Evolutionary conservation across 2,797 vertebrate genomes (phyloP).

Genomic region (Novumbra hubbsi): DNA sequence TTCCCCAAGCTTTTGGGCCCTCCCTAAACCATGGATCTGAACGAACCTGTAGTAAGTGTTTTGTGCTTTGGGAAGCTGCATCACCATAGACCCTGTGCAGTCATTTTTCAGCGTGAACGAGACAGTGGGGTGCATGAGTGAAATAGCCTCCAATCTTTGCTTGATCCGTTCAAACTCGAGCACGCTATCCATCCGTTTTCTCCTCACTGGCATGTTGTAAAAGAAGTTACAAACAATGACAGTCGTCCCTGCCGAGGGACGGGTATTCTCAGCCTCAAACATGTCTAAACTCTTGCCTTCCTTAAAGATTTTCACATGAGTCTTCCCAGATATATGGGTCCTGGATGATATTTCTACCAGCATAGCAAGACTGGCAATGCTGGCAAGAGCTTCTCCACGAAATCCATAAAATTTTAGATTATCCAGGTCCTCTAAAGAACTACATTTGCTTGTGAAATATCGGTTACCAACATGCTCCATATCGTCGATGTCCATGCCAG

Average conservation of each 20-base stretch:
- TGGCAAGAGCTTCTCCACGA: constrained; percentile 92
- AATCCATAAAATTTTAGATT: constrained; percentile 85
- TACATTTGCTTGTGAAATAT: constrained; percentile 92
- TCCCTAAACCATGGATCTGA: constrained; percentile 84
- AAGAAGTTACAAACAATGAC: constrained; percentile 87
- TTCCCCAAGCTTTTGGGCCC: constrained; percentile 85
- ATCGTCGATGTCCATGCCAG: constrained; percentile 80
- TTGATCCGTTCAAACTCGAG: constrained; percentile 89
- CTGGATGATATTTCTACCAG: constrained; percentile 89
- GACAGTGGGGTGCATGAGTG: constrained; percentile 86
- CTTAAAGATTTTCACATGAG: constrained; percentile 84
- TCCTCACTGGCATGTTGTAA: constrained; percentile 89
- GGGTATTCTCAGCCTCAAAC: constrained; percentile 75
- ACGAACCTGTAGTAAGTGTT: constrained; percentile 85
- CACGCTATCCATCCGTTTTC: constrained; percentile 80
- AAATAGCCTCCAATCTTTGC: constrained; percentile 86
- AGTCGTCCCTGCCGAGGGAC: constrained; percentile 88
- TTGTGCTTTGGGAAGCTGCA: constrained; percentile 88
- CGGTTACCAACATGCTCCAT: constrained; percentile 77
- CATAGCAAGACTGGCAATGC: constrained; percentile 79
- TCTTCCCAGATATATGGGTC: constrained; percentile 75
- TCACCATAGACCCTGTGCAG: constrained; percentile 80
- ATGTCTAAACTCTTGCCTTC: constrained; percentile 75
- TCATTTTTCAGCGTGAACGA: constrained; percentile 93
- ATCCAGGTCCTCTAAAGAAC: constrained; percentile 80